A percentile compares a stretch with the other conserved stretches of the same genome.
Conservation (phyloP, 2,888 invertebrate species). For the Apamea sordens region DNA sequence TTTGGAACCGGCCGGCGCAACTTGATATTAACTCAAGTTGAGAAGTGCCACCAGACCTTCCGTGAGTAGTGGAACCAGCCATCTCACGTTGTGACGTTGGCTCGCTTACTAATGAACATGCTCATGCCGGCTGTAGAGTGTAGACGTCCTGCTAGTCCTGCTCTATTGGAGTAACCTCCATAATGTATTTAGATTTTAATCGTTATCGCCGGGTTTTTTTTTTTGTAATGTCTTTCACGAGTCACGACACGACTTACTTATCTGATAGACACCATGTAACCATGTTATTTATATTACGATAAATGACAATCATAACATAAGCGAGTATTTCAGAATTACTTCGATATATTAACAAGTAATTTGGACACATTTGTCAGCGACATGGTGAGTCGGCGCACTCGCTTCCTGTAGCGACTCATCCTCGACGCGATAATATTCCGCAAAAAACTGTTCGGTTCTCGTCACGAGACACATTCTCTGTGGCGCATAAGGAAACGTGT, state of each 20-base stretch:
- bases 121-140: not conserved
- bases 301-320: constrained; percentile 23
- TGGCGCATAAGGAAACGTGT: constrained; percentile 64
- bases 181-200: not conserved
- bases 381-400: constrained; percentile 27
- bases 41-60: constrained; percentile 2
- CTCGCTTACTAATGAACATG: constrained; percentile 6
- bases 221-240: constrained; percentile 1
- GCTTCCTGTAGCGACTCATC: constrained; percentile 38
- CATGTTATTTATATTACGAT: constrained; percentile 36
- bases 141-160: not conserved
- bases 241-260: constrained; percentile 28
- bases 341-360: constrained; percentile 31
- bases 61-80: not conserved
- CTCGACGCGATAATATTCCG: constrained; percentile 11
- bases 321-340: constrained; percentile 32
- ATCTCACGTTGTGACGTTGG: constrained; percentile 11
- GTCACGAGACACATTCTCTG: constrained; percentile 32
- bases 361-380: constrained; percentile 27
- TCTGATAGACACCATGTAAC: constrained; percentile 31
- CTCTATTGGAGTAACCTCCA: not conserved
- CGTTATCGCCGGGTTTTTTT: constrained; percentile 1
- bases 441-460: constrained; percentile 30
- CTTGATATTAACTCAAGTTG: no score
- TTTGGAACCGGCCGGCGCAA: no score